phyloP scores from a whole-genome alignment of 2,888 invertebrate genomes.

The Penaeus monodon region DNA sequence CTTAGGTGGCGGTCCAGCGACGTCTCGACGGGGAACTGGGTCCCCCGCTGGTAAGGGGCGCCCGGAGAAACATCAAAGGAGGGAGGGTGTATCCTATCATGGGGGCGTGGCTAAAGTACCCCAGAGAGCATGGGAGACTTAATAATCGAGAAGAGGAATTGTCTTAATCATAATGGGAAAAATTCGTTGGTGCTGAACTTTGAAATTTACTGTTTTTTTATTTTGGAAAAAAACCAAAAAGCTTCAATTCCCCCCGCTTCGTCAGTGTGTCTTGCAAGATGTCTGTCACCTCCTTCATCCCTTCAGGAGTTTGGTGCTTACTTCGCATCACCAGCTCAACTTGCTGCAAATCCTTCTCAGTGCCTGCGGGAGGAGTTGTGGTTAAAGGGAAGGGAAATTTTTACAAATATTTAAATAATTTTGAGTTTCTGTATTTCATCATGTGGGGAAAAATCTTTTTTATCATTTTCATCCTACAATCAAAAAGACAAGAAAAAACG shows the following conservation, averaged over 20 bases:
- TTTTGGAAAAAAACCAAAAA: too few species aligned
- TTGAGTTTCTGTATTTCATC: too few species aligned
- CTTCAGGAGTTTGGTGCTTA: slow-evolving; percentile 25
- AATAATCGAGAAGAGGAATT: too few species aligned
- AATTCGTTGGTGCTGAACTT: too few species aligned
- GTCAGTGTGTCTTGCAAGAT: slow-evolving; percentile 25
- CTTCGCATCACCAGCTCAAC: slow-evolving; percentile 31
- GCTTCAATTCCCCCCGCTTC: slow-evolving; percentile 10
- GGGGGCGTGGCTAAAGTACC: too few species aligned
- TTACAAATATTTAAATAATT: too few species aligned
- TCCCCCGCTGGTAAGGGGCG: slow-evolving; percentile 45
- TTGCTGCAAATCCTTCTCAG: slow-evolving; percentile 42
- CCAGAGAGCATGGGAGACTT: too few species aligned
- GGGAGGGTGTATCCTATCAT: too few species aligned
- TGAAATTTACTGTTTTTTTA: not conserved
- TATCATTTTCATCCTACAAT: too few species aligned
- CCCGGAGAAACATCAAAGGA: slow-evolving; percentile 19
- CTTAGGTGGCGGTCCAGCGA: slow-evolving; percentile 58
- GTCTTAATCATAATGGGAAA: too few species aligned
- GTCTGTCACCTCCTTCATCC: slow-evolving; percentile 29
- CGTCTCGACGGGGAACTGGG: slow-evolving; percentile 58
- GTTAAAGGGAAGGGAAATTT: not conserved
- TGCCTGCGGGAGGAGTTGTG: not conserved
- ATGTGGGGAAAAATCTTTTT: too few species aligned
- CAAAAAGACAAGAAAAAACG: not conserved